Conservation (phyloP, 2,797 vertebrate genomes). For the Sebastes variabilis region DNA sequence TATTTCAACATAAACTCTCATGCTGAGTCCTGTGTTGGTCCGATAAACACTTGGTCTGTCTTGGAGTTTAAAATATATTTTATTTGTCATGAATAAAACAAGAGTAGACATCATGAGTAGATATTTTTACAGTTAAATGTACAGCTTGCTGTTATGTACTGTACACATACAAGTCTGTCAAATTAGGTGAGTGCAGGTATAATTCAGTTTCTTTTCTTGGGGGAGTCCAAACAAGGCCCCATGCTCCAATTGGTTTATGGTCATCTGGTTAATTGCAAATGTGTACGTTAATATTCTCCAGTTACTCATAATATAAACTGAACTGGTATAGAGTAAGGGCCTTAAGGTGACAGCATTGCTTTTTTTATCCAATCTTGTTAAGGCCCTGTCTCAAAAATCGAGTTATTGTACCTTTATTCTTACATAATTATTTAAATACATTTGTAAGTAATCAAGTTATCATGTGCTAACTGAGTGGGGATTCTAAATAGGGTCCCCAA, state of each 20-base stretch:
- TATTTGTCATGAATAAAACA: too few species aligned
- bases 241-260: not conserved
- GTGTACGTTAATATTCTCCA: not conserved
- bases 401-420: too few species aligned
- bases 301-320: not conserved
- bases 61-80: not conserved
- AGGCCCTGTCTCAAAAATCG: too few species aligned
- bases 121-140: too few species aligned
- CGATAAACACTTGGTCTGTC: not conserved
- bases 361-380: too few species aligned
- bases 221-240: not conserved
- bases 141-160: not conserved
- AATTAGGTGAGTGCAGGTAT: not conserved
- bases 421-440: too few species aligned
- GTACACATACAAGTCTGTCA: not conserved
- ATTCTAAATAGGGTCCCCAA: not conserved
- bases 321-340: not conserved
- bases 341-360: not conserved
- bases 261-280: not conserved
- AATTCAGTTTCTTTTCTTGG: not conserved
- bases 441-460: too few species aligned
- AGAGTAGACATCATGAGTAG: too few species aligned
- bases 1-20: conserved; percentile 10
- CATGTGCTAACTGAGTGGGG: too few species aligned
- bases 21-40: conserved; percentile 18